Evolutionary conservation across 1,140 invertebrate species (phyloP), one percentile per base, ranked within the genome.

Genomic region (Scaptodrosophila lebanonensis): DNA sequence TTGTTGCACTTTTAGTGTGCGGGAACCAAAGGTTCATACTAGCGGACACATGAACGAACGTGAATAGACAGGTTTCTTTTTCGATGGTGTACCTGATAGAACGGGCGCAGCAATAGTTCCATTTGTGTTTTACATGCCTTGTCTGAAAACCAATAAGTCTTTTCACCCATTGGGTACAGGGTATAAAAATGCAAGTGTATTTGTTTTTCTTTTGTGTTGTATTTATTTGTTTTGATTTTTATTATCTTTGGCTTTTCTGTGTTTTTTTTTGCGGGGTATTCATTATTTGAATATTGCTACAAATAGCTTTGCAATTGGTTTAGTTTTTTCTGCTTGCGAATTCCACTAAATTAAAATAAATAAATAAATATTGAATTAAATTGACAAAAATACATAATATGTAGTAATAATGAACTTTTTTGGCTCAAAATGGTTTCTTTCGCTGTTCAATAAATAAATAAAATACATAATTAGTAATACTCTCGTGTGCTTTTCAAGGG

Each of bases 171-270:
- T n/a, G n/a, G n/a, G n/a, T n/a, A n/a, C n/a, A n/a, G n/a, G n/a
- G n/a, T n/a, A n/a, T n/a, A n/a, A n/a, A n/a, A n/a, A n/a, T n/a
- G n/a, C n/a, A n/a, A n/a, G n/a, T n/a, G n/a, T n/a, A n/a, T n/a
- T 52, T 20, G 40, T 33, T 44, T 52, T 47, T 30, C 39, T 67
- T 45, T 51, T 16, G 58, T 71, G 40, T 49, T 27, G 54, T 64
- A 48, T 48, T 53, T 29, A 61, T 71, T 44, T 63, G 44, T 66
- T 71, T 71, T 66, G 30, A 58, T 68, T 63, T 66, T 62, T 65
- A 67, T 79, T 62, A 64, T 77, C 72, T 77, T 77, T 77, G 72
- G 72, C 73, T 77, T 82, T 70, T 56, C 45, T 42, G 17, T 2
- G 39, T 42, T 42, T 42, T 9, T 17, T 42, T 36, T 15, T 2